A percentile compares a stretch with the other conserved stretches of the same genome.
Conservation (phyloP, 2,113 vertebrate genomes). For the Irena cyanogastra region DNA sequence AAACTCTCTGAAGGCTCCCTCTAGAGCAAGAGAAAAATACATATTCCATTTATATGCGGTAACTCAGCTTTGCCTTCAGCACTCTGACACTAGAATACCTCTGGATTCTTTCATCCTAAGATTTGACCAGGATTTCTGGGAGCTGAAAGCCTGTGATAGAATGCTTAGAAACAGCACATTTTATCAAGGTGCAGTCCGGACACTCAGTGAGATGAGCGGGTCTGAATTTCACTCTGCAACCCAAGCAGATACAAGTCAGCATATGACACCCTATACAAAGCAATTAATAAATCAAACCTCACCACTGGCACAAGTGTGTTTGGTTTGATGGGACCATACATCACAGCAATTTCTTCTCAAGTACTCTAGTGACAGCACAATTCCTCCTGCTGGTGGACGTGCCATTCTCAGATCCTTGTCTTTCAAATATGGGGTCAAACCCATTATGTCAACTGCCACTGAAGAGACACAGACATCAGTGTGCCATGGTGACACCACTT, state of each 20-base stretch:
- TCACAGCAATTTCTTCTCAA: neutral
- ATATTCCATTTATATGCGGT: neutral
- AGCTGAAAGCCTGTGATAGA: neutral
- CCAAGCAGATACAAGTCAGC: neutral
- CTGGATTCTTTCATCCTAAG: neutral
- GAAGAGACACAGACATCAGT: neutral
- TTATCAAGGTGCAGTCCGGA: neutral
- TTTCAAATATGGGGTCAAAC: neutral
- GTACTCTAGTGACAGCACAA: neutral
- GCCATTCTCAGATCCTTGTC: neutral
- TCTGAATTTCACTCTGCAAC: neutral
- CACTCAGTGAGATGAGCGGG: neutral
- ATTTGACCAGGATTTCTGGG: neutral
- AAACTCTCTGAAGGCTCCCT: neutral
- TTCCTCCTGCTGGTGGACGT: neutral
- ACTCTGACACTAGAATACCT: neutral
- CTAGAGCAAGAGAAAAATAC: neutral
- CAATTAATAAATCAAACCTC: neutral
- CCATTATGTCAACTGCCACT: neutral
- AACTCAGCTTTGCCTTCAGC: neutral
- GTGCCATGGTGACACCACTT: neutral
- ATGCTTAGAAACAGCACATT: neutral
- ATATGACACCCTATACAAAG: neutral
- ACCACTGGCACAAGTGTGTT: neutral
- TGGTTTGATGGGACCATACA: neutral